Evolutionary conservation across 2,113 vertebrate species (phyloP), one percentile per base, ranked within the genome.

Genomic region (Progne subis): DNA sequence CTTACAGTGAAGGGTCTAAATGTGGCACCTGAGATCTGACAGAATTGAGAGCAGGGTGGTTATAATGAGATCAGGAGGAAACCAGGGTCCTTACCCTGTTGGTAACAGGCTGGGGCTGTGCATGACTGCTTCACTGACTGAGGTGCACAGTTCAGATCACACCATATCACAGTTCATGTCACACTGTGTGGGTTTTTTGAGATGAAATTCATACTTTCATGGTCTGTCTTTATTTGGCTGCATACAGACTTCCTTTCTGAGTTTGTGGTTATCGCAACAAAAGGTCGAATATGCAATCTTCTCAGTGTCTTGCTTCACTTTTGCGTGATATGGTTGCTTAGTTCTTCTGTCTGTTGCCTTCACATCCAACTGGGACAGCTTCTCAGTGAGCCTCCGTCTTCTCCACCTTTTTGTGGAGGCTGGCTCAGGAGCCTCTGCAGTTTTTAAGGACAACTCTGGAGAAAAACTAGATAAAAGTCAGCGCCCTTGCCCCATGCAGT

Each of bases 401-500:
- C 28, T 70, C 37, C 37, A 37, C 37, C 37, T 37, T 57, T 26
- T 59, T 56, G 28, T 57, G 34, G 5, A 7, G 2, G 5, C 14
- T 63, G 26, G 13, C 1, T 2, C 10, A n/a, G 52, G 34, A 86
- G 12, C 32, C 63, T 68, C n/a, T 82, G 13, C 19, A 18, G 23
- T 20, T 20, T 69, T 55, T 24, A 46, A 52, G 41, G 20, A 8
- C 59, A n/a, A 31, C 32, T 69, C 14, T 41, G 20, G 57, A 65
- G 12, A 20, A 88, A 67, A 70, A 25, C 8, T 2, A 12, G 37
- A 11, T n/a, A 24, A 55, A 80, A 79, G 19, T 39, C 28, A 50
- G 9, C 1, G 6, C 5, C 60, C 3, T 50, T 65, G 14, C 14
- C 21, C 7, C 6, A 1, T 59, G 9, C 11, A 19, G 9, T n/a